These are phyloP conservation scores for Micrastur ruficollis DNA, from an alignment of 2,797 vertebrate genomes.

Conservation along the genomic window DNA sequence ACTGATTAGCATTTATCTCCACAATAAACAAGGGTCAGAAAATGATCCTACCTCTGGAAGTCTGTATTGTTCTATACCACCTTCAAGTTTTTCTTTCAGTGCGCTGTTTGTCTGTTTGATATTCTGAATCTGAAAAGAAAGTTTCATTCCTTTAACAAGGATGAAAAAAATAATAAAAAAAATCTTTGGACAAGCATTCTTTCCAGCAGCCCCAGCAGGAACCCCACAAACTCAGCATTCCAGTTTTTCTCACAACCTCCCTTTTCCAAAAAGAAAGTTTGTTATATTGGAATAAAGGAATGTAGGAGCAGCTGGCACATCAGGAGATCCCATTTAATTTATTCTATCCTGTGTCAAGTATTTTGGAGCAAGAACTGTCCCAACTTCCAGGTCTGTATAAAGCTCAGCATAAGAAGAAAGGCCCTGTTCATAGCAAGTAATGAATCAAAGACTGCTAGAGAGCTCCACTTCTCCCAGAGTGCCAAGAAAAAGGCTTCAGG, in stretches of 20 bases:
- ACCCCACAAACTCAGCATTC: background rate
- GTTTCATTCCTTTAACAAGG: background rate
- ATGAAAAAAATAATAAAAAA: background rate
- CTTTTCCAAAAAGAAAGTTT: background rate
- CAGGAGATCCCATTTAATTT: background rate
- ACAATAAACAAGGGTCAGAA: background rate
- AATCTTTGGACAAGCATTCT: background rate
- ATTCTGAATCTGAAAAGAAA: slow-evolving; percentile 86
- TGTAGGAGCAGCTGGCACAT: background rate
- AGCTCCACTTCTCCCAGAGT: background rate
- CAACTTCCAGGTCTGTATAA: background rate
- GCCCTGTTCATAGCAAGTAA: background rate
- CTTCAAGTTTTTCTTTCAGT: slow-evolving; percentile 88
- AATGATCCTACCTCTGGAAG: slow-evolving; percentile 82
- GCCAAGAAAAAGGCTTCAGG: slow-evolving; percentile 19
- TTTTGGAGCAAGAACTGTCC: background rate
- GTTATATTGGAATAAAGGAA: background rate
- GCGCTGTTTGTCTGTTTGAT: slow-evolving; percentile 90
- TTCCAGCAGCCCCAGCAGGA: background rate
- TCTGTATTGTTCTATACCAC: slow-evolving; percentile 85
- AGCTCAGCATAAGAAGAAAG: background rate
- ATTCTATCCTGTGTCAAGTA: background rate
- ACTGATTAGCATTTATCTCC: background rate
- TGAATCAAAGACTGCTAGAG: slow-evolving; percentile 25
- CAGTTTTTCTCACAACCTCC: background rate